Percentiles rank a stretch among this genome's conserved stretches.
These are phyloP conservation scores for Oligia strigilis DNA, from an alignment of 2,888 invertebrate species.

Conservation along the genomic window DNA sequence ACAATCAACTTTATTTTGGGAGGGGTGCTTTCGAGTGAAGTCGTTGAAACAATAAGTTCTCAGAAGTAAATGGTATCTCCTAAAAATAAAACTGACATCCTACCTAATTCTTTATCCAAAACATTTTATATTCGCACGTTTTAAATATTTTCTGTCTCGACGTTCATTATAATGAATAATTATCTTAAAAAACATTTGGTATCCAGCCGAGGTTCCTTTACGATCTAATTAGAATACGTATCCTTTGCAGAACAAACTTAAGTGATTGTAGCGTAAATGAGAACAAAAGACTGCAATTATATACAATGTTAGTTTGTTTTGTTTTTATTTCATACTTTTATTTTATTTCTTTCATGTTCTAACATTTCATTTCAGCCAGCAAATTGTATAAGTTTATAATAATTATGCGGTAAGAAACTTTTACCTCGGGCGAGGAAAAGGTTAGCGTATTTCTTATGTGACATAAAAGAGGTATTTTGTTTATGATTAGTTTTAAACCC, in stretches of 20 bases:
- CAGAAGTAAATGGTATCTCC: not conserved
- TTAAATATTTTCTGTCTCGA: not conserved
- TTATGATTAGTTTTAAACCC: slow-evolving; percentile 9
- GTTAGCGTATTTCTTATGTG: slow-evolving; percentile 11
- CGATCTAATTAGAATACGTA: slow-evolving; percentile 47
- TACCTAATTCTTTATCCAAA: not conserved
- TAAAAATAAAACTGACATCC: not conserved
- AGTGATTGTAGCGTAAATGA: slow-evolving; percentile 42
- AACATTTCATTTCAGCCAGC: slow-evolving; percentile 22
- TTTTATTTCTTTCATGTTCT: slow-evolving; percentile 39
- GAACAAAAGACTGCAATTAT: slow-evolving; percentile 56
- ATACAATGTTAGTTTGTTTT: slow-evolving; percentile 40
- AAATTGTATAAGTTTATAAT: slow-evolving; percentile 44
- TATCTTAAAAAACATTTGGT: slow-evolving; percentile 33
- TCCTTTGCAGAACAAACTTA: slow-evolving; percentile 44
- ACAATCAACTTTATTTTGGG: not conserved
- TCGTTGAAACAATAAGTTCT: not conserved
- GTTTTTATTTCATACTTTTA: slow-evolving; percentile 49
- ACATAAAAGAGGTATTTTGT: slow-evolving; percentile 21
- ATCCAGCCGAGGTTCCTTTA: slow-evolving; percentile 22
- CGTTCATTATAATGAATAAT: slow-evolving; percentile 17
- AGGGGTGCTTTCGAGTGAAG: not conserved
- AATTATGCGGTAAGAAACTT: slow-evolving; percentile 42
- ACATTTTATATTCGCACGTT: not conserved
- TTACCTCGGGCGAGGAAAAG: slow-evolving; percentile 19